Conservation (phyloP, 2,113 vertebrate species). For the Thamnaconus septentrionalis region DNA sequence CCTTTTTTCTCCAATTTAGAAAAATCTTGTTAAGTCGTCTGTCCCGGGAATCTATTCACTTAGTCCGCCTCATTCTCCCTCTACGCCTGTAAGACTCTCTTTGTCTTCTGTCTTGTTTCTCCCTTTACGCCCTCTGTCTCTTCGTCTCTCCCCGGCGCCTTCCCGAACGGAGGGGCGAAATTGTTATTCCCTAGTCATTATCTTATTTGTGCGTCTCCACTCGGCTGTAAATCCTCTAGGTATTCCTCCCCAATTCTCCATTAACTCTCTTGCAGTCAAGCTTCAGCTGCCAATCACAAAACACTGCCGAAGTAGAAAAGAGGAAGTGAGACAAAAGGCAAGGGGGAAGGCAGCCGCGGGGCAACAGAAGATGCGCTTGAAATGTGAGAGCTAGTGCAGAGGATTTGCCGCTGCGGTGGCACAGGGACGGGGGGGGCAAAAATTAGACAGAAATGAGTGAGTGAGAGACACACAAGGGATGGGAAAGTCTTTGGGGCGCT, state of each 20-base stretch:
- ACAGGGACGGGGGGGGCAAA: not conserved
- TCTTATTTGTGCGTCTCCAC: conserved; percentile 77
- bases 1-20: conserved; percentile 58
- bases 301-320: conserved; percentile 52
- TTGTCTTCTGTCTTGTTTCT: conserved; percentile 30
- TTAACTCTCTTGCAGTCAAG: conserved; percentile 67
- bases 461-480: conserved; percentile 7
- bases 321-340: conserved; percentile 45
- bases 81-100: conserved; percentile 34
- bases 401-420: conserved; percentile 11
- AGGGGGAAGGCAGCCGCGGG: conserved; percentile 14
- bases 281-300: conserved; percentile 74
- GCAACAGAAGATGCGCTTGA: conserved; percentile 20
- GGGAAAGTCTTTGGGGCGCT: conserved; percentile 27
- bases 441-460: not conserved
- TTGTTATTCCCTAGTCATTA: conserved; percentile 78
- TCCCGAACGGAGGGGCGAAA: conserved; percentile 55
- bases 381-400: conserved; percentile 4
- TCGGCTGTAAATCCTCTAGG: conserved; percentile 74
- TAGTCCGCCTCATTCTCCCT: conserved; percentile 24
- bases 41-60: conserved; percentile 48
- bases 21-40: conserved; percentile 45
- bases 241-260: conserved; percentile 70
- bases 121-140: conserved; percentile 21
- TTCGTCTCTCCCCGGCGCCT: conserved; percentile 33